Base-by-base conservation (phyloP, 2,797 vertebrate species). In the Rhynchotus rufescens region DNA sequence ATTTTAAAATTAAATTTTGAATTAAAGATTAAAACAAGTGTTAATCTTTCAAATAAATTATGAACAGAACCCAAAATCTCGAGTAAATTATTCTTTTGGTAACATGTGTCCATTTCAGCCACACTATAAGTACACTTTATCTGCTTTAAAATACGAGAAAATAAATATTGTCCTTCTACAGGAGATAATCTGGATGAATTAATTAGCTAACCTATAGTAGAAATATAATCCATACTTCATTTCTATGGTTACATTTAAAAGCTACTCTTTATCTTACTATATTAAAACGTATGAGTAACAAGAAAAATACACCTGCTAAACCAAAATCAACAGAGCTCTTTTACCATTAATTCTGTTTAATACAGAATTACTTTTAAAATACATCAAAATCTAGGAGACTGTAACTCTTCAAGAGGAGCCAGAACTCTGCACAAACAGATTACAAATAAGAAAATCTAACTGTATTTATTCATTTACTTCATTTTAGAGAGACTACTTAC, bases 241-340 rank as follows among this genome's bases (percentile, higher is more conserved):
- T 88, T 92, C 74, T 93, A 32, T 62, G 16, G 19, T 76, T 80
- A 66, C 52, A 73, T 76, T 92, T 82, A 88, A 30, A 67, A 62
- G n/a, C 2, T 65, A 15, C 9, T 56, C 83, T 84, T 79, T 12
- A 75, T 66, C 34, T 73, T 52, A 81, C 14, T 51, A 51, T 60
- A 9, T 66, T 71, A 14, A 82, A 81, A 67, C 22, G 6, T 36
- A 26, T 15, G 21, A 74, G 40, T 1, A 51, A 38, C 3, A 47
- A 25, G 9, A 60, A 30, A 45, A 45, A 45, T 40, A 17, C 22
- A 30, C 2, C 10, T 17, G 49, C 82, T 77, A 84, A 88, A 77
- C 36, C 22, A 83, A 47, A 82, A 78, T 22, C 4, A 87, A 17
- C 3, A 68, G 86, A 93, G 4, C 22, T 68, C 15, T 82, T 88